phyloP scores from a whole-genome alignment of 1,140 invertebrate species.

The Apocrypta bakeri region DNA sequence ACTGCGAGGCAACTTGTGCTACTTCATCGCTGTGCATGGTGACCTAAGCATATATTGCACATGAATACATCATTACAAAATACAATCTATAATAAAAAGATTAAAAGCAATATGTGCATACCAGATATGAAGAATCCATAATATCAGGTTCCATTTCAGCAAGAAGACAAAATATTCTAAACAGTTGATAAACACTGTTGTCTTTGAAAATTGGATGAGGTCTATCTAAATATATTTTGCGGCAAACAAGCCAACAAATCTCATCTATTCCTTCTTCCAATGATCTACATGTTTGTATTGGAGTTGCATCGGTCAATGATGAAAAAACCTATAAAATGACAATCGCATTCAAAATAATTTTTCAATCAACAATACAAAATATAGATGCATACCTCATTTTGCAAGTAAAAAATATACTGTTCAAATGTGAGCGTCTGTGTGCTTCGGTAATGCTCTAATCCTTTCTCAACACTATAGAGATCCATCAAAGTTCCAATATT shows the following conservation, averaged over 20 bases:
- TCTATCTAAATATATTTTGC: slow-evolving; percentile 77
- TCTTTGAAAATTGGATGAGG: slow-evolving; percentile 78
- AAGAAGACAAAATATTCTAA: slow-evolving; percentile 85
- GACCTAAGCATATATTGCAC: slow-evolving; percentile 71
- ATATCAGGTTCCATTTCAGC: slow-evolving; percentile 79
- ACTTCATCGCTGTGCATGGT: slow-evolving; percentile 81
- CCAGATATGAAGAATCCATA: slow-evolving; percentile 56
- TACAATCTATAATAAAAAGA: slow-evolving; percentile 26
- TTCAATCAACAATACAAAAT: neutral
- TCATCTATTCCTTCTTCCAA: slow-evolving; percentile 74
- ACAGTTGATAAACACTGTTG: slow-evolving; percentile 82
- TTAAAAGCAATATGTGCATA: slow-evolving; percentile 15
- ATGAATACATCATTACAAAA: neutral
- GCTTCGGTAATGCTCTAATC: slow-evolving; percentile 83
- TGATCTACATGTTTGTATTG: slow-evolving; percentile 59
- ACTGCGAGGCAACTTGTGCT: slow-evolving; percentile 78
- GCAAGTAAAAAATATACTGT: slow-evolving; percentile 84
- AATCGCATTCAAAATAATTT: neutral
- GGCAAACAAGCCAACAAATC: slow-evolving; percentile 86
- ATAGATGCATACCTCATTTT: slow-evolving; percentile 79
- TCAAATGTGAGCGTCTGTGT: slow-evolving; percentile 81
- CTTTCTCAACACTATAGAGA: slow-evolving; percentile 84
- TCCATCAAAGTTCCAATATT: slow-evolving; percentile 83
- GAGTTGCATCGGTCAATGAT: slow-evolving; percentile 64
- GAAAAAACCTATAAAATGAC: slow-evolving; percentile 62